Conservation (phyloP, 1,140 invertebrate genomes). For the Adelges cooleyi region DNA sequence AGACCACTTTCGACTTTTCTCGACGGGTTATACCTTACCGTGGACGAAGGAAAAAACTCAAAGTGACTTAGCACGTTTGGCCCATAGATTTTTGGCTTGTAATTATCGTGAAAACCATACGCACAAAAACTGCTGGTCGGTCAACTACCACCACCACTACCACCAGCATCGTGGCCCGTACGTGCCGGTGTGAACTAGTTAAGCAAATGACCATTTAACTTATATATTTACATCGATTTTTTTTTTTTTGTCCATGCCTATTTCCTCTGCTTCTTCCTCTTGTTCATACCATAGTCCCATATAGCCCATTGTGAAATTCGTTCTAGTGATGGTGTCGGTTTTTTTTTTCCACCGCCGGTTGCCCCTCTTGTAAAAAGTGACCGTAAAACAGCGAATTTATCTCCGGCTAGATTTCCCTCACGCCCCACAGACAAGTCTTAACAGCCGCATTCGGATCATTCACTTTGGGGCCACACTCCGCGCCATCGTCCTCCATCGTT, state of each 20-base stretch:
- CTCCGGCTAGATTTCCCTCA: not conserved
- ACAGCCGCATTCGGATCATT: not conserved
- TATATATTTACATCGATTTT: constrained; percentile 7
- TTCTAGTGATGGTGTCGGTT: not conserved
- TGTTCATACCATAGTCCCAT: not conserved
- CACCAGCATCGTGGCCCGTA: too few species aligned
- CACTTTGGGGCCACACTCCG: not conserved
- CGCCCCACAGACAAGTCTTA: too few species aligned
- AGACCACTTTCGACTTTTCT: too few species aligned
- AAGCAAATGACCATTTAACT: constrained; percentile 21
- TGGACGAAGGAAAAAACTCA: too few species aligned
- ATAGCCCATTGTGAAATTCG: constrained; percentile 13
- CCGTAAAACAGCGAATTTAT: not conserved
- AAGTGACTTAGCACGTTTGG: not conserved
- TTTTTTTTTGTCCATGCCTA: too few species aligned
- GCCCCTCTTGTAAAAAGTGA: not conserved
- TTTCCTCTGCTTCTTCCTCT: not conserved
- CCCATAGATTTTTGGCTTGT: not conserved
- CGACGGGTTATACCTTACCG: too few species aligned
- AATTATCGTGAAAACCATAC: not conserved
- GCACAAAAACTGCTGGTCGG: not conserved
- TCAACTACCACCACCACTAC: too few species aligned
- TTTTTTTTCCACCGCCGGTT: not conserved
- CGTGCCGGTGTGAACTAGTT: constrained; percentile 7
- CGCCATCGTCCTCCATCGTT: not conserved